phyloP scores from a whole-genome alignment of 2,113 vertebrate species.

The Nothobranchius furzeri region DNA sequence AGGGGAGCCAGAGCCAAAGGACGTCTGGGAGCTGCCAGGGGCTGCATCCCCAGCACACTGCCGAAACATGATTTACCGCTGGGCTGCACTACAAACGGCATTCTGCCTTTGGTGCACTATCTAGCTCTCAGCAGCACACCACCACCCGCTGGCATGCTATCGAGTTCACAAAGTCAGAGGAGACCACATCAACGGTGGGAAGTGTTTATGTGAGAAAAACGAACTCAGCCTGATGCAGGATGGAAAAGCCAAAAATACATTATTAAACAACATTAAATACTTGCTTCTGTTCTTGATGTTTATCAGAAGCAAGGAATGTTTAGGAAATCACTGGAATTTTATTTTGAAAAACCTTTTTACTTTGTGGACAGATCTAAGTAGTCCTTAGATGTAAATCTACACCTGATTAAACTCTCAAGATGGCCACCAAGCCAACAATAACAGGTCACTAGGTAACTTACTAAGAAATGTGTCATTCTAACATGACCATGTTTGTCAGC shows the following conservation, averaged over 20 bases:
- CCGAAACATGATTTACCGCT: slow-evolving; percentile 66
- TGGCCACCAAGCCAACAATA: no score
- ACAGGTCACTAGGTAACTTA: no score
- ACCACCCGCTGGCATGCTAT: slow-evolving; percentile 46
- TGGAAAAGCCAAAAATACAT: neutral
- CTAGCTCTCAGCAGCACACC: slow-evolving; percentile 27
- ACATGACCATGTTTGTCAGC: no score
- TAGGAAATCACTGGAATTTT: no score
- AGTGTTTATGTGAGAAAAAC: slow-evolving; percentile 57
- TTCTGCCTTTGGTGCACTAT: slow-evolving; percentile 44
- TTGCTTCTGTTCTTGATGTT: no score
- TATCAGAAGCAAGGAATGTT: no score
- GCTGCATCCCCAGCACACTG: slow-evolving; percentile 67
- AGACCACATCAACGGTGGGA: slow-evolving; percentile 56
- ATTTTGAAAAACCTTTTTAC: no score
- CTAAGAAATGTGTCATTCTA: no score
- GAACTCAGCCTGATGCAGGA: slow-evolving; percentile 20
- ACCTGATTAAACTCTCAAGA: no score
- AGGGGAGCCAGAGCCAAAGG: slow-evolving; percentile 70
- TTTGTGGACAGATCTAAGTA: no score
- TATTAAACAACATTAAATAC: neutral
- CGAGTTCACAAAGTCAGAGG: slow-evolving; percentile 50
- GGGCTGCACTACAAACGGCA: slow-evolving; percentile 56
- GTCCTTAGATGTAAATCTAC: no score
- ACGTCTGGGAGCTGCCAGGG: slow-evolving; percentile 72